Evolutionary conservation across 2,797 vertebrate species (phyloP).

Genomic region (Mastacembelus armatus): DNA sequence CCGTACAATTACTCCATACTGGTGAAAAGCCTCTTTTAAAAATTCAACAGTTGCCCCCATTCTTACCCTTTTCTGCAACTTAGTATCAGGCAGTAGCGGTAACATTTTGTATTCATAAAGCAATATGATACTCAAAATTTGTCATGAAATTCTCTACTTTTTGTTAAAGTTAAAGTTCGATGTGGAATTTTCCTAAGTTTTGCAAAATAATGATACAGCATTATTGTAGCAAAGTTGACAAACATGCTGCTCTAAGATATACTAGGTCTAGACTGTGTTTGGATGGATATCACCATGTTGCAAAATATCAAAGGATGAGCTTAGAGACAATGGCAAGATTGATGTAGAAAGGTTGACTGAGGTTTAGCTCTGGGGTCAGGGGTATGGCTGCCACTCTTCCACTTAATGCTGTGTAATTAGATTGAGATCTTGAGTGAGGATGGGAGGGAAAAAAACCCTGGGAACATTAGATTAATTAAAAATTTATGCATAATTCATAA

Average conservation of each 20-base stretch:
- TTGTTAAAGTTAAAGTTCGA: conserved; percentile 5
- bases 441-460: conserved; percentile 80
- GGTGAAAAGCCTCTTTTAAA: not conserved
- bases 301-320: conserved; percentile 73
- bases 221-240: conserved; percentile 43
- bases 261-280: conserved; percentile 56
- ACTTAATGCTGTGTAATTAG: conserved; percentile 87
- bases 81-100: not conserved
- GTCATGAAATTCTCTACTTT: not conserved
- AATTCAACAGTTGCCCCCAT: too few relatives aligned
- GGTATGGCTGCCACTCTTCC: conserved; percentile 80
- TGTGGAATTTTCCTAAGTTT: not conserved
- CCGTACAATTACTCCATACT: not conserved
- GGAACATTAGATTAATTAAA: conserved; percentile 91
- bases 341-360: conserved; percentile 81
- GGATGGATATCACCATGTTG: conserved; percentile 71
- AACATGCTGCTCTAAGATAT: conserved; percentile 55
- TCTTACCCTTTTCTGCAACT: not conserved
- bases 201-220: conserved; percentile 34
- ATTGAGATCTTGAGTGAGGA: conserved; percentile 83
- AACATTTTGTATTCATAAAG: not conserved
- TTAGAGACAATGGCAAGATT: conserved; percentile 77
- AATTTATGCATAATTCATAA: conserved; percentile 91
- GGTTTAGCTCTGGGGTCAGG: conserved; percentile 79
- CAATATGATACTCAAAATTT: not conserved